Conservation (phyloP, 2,113 vertebrate species). For the Odontophorus gujanensis region DNA sequence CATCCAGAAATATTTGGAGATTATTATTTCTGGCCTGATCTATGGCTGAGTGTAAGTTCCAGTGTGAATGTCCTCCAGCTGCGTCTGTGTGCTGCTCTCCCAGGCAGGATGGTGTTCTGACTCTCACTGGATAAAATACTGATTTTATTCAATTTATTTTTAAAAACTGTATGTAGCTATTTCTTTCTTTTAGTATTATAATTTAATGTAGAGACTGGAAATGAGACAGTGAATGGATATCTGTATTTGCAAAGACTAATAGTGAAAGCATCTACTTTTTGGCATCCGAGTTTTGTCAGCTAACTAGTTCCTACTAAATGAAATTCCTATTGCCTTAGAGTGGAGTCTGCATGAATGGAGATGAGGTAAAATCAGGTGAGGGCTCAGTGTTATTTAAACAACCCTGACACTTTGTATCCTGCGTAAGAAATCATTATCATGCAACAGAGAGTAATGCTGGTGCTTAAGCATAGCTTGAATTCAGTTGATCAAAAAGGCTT, state of each 20-base stretch:
- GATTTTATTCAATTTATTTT: background rate
- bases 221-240: slow-evolving; percentile 3
- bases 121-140: background rate
- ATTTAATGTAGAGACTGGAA: background rate
- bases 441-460: background rate
- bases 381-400: slow-evolving; percentile 20
- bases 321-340: background rate
- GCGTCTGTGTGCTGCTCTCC: background rate
- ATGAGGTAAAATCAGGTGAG: background rate
- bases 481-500: slow-evolving; percentile 9
- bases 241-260: background rate
- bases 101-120: background rate
- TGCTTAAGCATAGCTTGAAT: slow-evolving; percentile 5
- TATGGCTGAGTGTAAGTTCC: background rate
- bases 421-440: slow-evolving; percentile 25
- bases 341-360: background rate
- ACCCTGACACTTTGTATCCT: background rate
- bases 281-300: background rate
- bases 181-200: background rate
- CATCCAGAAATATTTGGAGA: slow-evolving; percentile 6
- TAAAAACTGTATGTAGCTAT: background rate
- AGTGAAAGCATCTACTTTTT: background rate
- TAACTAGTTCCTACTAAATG: background rate
- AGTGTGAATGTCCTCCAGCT: background rate
- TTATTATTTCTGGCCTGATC: background rate